phyloP scores from a whole-genome alignment of 2,888 invertebrate genomes.

The Bombylius major region DNA sequence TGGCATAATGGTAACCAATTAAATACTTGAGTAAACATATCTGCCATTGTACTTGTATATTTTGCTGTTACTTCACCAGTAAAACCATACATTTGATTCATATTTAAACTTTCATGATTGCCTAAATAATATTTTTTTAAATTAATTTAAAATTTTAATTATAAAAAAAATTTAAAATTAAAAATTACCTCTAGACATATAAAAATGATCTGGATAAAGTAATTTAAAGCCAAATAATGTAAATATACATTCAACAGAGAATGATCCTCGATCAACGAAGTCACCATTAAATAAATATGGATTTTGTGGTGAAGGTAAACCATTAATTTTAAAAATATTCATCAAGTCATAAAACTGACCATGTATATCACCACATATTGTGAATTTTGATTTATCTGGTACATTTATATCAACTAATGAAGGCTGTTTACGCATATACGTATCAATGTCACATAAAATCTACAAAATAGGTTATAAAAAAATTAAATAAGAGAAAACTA shows the following conservation, averaged over 20 bases:
- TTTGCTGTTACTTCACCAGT: constrained; percentile 96
- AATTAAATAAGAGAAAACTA: no score
- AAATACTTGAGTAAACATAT: constrained; percentile 96
- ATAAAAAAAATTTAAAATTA: not conserved
- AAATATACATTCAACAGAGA: constrained; percentile 98
- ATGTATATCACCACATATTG: constrained; percentile 97
- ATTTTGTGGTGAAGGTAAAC: constrained; percentile 85
- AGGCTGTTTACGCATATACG: constrained; percentile 69
- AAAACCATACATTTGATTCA: constrained; percentile 99
- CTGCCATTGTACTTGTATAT: constrained; percentile 89
- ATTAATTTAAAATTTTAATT: constrained; percentile 6
- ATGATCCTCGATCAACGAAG: constrained; percentile 98
- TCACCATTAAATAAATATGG: constrained; percentile 99
- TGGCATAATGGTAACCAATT: constrained; percentile 95
- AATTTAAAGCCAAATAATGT: constrained; percentile 93
- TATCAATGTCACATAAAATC: constrained; percentile 86
- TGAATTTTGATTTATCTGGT: constrained; percentile 79
- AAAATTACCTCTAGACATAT: constrained; percentile 82
- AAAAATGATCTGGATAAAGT: constrained; percentile 91
- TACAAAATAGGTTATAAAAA: constrained; percentile 34
- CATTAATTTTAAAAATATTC: constrained; percentile 95
- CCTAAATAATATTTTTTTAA: constrained; percentile 45
- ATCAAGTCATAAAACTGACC: constrained; percentile 97
- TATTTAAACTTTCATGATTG: constrained; percentile 95
- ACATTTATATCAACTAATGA: constrained; percentile 84